phyloP scores from a whole-genome alignment of 2,888 invertebrate genomes.

The Lepidocyrtinus sp. region DNA sequence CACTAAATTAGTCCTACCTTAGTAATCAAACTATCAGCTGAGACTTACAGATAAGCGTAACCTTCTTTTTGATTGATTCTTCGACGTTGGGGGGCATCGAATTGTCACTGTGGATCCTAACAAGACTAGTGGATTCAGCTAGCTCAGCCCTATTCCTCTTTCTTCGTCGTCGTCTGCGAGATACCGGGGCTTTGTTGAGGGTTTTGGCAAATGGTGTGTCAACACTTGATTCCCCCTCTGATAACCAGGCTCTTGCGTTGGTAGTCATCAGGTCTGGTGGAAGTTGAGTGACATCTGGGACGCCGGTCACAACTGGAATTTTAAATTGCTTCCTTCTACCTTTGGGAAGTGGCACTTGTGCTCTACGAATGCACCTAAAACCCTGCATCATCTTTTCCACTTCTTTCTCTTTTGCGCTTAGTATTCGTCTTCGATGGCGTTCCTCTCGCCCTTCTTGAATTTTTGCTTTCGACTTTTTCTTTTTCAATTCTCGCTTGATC shows the following conservation, averaged over 20 bases:
- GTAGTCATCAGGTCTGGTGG: constrained; percentile 37
- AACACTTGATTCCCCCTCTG: too few relatives aligned
- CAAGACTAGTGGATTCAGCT: too few relatives aligned
- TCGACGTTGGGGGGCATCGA: too few relatives aligned
- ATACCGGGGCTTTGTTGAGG: too few relatives aligned
- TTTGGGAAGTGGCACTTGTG: background rate
- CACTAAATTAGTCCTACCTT: too few relatives aligned
- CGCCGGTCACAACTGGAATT: constrained; percentile 24
- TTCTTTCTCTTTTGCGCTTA: constrained; percentile 24
- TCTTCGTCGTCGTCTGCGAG: too few relatives aligned
- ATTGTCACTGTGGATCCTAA: too few relatives aligned
- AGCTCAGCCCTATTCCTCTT: too few relatives aligned
- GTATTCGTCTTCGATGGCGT: constrained; percentile 13
- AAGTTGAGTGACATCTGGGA: constrained; percentile 25
- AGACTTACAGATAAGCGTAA: too few relatives aligned
- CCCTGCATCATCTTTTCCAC: background rate
- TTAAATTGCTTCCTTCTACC: constrained; percentile 17
- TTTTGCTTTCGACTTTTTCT: background rate
- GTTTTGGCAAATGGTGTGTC: too few relatives aligned
- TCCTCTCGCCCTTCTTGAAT: background rate
- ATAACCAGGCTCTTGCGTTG: constrained; percentile 35
- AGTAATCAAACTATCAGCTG: too few relatives aligned
- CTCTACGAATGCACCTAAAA: constrained; percentile 30
- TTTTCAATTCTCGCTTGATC: background rate
- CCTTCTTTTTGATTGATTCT: too few relatives aligned